These are phyloP conservation scores for Oopsacas minuta DNA, from an alignment of 37 sponge, comb jelly and placozoan genomes.

Conservation along the genomic window DNA sequence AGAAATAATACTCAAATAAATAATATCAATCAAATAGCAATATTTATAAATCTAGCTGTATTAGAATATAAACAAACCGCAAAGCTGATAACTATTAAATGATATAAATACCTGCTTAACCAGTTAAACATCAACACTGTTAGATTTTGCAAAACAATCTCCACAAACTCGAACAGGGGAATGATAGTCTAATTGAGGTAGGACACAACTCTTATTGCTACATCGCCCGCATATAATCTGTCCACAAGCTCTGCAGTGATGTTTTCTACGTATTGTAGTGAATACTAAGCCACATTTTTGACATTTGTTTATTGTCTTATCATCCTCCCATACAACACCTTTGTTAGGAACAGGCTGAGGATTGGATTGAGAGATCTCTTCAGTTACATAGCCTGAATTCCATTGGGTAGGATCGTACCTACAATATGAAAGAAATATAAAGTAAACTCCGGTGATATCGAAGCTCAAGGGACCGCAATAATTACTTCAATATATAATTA, in stretches of 20 bases:
- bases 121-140: not conserved
- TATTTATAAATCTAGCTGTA: not conserved
- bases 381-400: not conserved
- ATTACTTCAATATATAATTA: too few species aligned
- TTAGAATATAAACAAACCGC: not conserved
- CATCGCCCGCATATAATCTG: conserved; percentile 75
- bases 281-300: not conserved
- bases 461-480: too few species aligned
- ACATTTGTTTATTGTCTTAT: not conserved
- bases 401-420: not conserved
- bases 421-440: too few species aligned
- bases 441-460: too few species aligned
- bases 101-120: too few species aligned
- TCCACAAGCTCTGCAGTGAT: conserved; percentile 61
- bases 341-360: not conserved
- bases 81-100: not conserved
- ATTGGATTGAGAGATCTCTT: not conserved
- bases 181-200: conserved; percentile 55
- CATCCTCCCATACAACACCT: not conserved
- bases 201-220: conserved; percentile 34
- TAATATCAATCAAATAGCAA: too few species aligned
- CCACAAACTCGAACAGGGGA: conserved; percentile 48
- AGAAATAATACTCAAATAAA: too few species aligned
- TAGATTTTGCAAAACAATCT: conserved; percentile 16
- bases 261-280: not conserved